A percentile compares a stretch with the other conserved stretches of the same genome.
These are phyloP conservation scores for Schizotus pectinicornis DNA, from an alignment of 2,888 invertebrate species.

Conservation along the genomic window DNA sequence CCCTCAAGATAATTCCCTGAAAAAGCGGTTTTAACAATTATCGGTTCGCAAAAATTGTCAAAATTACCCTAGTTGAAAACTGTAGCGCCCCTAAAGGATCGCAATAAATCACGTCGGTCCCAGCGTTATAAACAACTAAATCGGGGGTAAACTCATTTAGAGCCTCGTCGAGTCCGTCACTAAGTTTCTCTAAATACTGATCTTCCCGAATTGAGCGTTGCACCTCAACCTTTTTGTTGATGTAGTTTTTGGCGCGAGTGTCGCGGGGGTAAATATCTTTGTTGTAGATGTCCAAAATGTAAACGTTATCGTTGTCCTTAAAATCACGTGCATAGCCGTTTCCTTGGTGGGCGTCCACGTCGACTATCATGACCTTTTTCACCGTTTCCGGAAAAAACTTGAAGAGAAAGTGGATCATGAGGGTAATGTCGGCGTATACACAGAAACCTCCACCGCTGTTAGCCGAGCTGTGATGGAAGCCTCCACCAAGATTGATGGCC, in stretches of 20 bases:
- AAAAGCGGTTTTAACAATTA: conserved; percentile 38
- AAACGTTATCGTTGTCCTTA: conserved; percentile 72
- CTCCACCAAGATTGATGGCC: conserved; percentile 91
- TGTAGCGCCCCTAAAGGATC: conserved; percentile 79
- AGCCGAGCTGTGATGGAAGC: conserved; percentile 88
- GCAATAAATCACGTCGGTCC: conserved; percentile 81
- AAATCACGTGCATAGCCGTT: conserved; percentile 90
- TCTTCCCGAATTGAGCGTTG: conserved; percentile 65
- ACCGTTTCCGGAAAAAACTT: conserved; percentile 61
- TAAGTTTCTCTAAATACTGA: conserved; percentile 73
- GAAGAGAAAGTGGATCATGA: conserved; percentile 74
- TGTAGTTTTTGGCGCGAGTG: conserved; percentile 73
- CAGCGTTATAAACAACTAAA: conserved; percentile 90
- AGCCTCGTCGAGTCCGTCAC: too few species aligned
- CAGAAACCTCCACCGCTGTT: conserved; percentile 86
- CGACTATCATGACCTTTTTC: conserved; percentile 80
- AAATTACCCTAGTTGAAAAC: conserved; percentile 70
- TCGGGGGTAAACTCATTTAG: conserved; percentile 77
- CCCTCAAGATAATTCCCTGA: conserved; percentile 84
- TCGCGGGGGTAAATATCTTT: conserved; percentile 81
- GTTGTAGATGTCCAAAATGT: conserved; percentile 89
- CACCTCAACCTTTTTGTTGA: conserved; percentile 71
- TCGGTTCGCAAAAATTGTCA: background rate
- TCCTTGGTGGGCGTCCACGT: conserved; percentile 93
- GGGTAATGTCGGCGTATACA: conserved; percentile 87